Evolutionary conservation across 2,797 vertebrate species (phyloP).

Genomic region (Denticeps clupeoides): DNA sequence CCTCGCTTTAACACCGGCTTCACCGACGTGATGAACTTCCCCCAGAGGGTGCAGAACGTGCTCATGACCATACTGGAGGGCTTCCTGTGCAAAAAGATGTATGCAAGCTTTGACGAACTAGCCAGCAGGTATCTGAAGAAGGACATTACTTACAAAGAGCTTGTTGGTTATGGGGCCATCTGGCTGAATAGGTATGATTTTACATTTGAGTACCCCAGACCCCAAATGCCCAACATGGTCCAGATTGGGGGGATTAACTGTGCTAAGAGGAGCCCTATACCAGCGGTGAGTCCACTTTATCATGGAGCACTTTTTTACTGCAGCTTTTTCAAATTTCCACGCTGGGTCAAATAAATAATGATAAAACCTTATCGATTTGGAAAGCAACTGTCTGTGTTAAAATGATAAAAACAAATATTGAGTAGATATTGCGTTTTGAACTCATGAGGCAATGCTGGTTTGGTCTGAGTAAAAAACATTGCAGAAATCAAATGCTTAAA

Average conservation of each 20-base stretch:
- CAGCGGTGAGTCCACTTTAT: conserved; percentile 71
- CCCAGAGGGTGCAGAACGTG: conserved; percentile 49
- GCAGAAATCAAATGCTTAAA: too few relatives aligned
- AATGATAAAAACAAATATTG: too few relatives aligned
- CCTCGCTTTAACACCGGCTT: conserved; percentile 37
- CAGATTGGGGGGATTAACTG: conserved; percentile 73
- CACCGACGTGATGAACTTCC: conserved; percentile 49
- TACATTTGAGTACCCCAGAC: conserved; percentile 58
- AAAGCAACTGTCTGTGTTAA: too few relatives aligned
- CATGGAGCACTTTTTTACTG: too few relatives aligned
- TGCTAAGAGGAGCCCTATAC: conserved; percentile 42
- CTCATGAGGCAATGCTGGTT: too few relatives aligned
- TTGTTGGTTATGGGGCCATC: conserved; percentile 43
- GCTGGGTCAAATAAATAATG: background rate
- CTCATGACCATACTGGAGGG: conserved; percentile 26
- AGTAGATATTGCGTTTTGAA: too few relatives aligned
- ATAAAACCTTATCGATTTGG: too few relatives aligned
- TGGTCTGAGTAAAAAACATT: too few relatives aligned
- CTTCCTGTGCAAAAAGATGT: conserved; percentile 32
- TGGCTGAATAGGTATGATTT: conserved; percentile 69
- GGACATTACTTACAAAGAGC: conserved; percentile 36
- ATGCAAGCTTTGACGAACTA: conserved; percentile 44
- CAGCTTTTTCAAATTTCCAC: too few relatives aligned
- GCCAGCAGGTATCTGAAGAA: conserved; percentile 35
- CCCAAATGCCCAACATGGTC: conserved; percentile 71